Base-by-base conservation (phyloP, 1,140 invertebrate genomes). In the Spodoptera frugiperda region DNA sequence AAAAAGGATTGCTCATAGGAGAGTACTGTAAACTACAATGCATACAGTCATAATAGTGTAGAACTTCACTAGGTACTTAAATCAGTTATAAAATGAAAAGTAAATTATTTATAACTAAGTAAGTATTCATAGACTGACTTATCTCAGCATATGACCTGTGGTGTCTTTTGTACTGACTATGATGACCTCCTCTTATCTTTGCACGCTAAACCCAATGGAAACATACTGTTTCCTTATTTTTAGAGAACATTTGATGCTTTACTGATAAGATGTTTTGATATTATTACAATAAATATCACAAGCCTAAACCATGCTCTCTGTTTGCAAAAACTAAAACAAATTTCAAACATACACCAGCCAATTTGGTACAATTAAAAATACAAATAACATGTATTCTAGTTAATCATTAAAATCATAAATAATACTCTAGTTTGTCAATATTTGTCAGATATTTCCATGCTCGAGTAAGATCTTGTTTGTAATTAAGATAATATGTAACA, bases 121-220 rank as follows among this genome's bases (percentile, higher is more conserved):
- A 83, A 80, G 78, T 87, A 86, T 89, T 88, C 85, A 86, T 84
- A 89, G 84, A 85, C 78, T 79, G 76, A 87, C 82, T 93, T 92
- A 92, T 92, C 89, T 87, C 72, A 84, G 80, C 63, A 83, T 85
- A 78, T 93, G 91, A 93, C 91, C 91, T 89, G 79, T 86, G 88
- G 79, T 86, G 88, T 91, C 89, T 91, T 90, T 88, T 84, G 82
- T 87, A 85, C 80, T 84, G 78, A 72, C 83, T 89, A 78, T 86
- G 83, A 86, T 93, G 89, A 93, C 91, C 92, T 89, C 81, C 81
- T 83, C 70, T 93, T 93, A 93, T 93, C 92, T 89, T 84, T 89
- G 77, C 81, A 88, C 61, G 81, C 84, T 84, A 87, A 90, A 86
- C 83, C 82, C 82, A 86, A 84, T 84, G 83, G 90, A 87, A 91